Base-by-base conservation (phyloP, 1,140 invertebrate species). In the Meloidogyne hapla region DNA sequence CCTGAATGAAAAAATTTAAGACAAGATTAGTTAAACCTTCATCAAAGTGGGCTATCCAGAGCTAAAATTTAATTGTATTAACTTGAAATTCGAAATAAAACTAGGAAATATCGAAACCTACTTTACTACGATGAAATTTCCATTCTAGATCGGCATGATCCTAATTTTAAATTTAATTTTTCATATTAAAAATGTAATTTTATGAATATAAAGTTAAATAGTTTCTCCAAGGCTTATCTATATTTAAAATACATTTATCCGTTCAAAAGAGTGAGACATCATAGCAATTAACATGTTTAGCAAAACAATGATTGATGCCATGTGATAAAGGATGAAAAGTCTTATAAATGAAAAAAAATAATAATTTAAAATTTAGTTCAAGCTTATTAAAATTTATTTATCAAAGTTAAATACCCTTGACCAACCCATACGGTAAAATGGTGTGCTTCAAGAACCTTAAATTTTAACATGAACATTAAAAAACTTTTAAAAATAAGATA, bases 261-360 rank as follows among this genome's bases (percentile, higher is more conserved):
- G 88, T 86, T 91, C 90, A 81, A 91, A 91, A 25, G 89, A 90
- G 78, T 90, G 88, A 72, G 89, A 90, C 90, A 91, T 91, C 90
- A 91, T 91, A 74, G 90, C 90, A 65, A 77, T 76, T 25, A 77
- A 33, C 90, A 91, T 91, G 83, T 91, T 91, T 70, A 91, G 88
- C 72, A 91, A 88, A n/a, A 91, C 90, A 80, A 90, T 91, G 75
- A 91, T 90, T 71, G 90, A 89, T 77, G 89, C 75, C 75, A 71
- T 69, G n/a, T 68, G 73, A 25, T 76, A 76, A 61, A 76, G 61
- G 73, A 75, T 73, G 75, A 61, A 76, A 56, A 76, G 63, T 5
- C 56, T 75, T 40, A 8, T 26, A 28, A 75, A 40, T 75, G 33
- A 9, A 38, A 4, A 23, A n/a, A 25, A 56, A 5, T 18, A 21